A percentile compares a stretch with the other conserved stretches of the same genome.
Conservation (phyloP, 2,888 invertebrate species). For the Hypselothyrea guttata region DNA sequence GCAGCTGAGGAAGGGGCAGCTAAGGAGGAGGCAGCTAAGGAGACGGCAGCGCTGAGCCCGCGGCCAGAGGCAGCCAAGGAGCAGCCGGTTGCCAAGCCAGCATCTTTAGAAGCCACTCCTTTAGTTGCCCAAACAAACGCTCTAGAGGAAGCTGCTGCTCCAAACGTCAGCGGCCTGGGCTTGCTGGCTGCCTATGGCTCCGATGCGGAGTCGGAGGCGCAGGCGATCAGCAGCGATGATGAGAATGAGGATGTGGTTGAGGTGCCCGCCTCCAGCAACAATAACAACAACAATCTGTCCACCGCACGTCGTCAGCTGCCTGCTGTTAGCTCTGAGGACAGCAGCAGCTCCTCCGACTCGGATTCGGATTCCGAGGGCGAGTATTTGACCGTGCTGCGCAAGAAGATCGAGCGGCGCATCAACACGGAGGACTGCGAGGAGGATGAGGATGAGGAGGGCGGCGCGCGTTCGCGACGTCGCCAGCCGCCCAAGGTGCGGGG, state of each 20-base stretch:
- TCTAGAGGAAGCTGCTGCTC: too few relatives aligned
- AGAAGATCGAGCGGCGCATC: conserved; percentile 70
- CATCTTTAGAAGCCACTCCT: too few relatives aligned
- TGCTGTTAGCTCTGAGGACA: conserved; percentile 67
- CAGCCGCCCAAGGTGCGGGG: conserved; percentile 79
- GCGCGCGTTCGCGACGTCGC: conserved; percentile 43
- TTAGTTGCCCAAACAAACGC: too few relatives aligned
- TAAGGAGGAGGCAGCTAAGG: too few relatives aligned
- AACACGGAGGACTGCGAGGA: conserved; percentile 68
- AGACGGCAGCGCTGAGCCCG: too few relatives aligned
- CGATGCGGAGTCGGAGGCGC: conserved; percentile 51
- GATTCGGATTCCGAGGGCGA: conserved; percentile 70
- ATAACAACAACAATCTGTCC: neutral
- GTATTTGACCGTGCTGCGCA: conserved; percentile 66
- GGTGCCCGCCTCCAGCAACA: conserved; percentile 58
- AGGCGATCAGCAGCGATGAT: conserved; percentile 26
- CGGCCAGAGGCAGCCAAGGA: too few relatives aligned
- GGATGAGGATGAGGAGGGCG: conserved; percentile 64
- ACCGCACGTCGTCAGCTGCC: conserved; percentile 60
- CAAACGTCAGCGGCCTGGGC: conserved; percentile 64
- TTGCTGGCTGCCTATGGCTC: conserved; percentile 78
- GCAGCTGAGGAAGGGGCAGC: too few relatives aligned
- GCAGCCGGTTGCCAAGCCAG: too few relatives aligned
- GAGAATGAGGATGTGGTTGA: conserved; percentile 69
- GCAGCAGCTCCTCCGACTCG: conserved; percentile 47